Conservation (phyloP, 1,140 invertebrate genomes). For the Anastrepha ludens region DNA sequence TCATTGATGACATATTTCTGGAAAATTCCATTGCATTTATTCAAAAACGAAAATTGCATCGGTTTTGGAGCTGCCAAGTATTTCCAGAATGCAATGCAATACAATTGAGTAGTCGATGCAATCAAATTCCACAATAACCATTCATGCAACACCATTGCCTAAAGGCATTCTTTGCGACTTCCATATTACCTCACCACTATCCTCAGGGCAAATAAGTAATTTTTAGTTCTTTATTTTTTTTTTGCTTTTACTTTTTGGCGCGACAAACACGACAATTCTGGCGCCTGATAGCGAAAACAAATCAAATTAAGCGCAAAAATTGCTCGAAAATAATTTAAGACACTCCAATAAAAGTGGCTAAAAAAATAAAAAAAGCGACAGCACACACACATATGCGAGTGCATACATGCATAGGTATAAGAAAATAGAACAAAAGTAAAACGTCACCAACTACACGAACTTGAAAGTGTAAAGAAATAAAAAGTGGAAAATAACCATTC, state of each 20-base stretch:
- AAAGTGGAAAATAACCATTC: conserved; percentile 14
- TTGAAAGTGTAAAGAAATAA: conserved; percentile 51
- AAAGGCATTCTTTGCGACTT: neutral
- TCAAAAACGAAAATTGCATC: neutral
- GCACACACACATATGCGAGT: neutral
- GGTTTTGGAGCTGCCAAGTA: conserved; percentile 56
- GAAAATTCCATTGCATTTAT: too few species aligned
- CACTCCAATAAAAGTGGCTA: conserved; percentile 28
- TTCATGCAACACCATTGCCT: neutral
- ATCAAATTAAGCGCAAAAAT: conserved; percentile 65
- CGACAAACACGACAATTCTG: conserved; percentile 57
- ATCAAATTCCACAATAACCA: conserved; percentile 8
- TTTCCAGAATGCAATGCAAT: conserved; percentile 48
- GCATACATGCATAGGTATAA: neutral
- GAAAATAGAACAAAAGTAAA: conserved; percentile 13
- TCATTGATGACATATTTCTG: too few species aligned
- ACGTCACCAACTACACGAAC: conserved; percentile 18
- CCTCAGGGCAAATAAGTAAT: conserved; percentile 34
- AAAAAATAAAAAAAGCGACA: conserved; percentile 5
- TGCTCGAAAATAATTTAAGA: conserved; percentile 47
- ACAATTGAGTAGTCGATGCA: conserved; percentile 2
- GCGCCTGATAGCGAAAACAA: conserved; percentile 71
- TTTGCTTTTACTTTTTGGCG: conserved; percentile 27
- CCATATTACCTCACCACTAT: neutral
- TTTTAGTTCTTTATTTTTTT: neutral